Evolutionary conservation across 1,140 invertebrate genomes (phyloP).

Genomic region (Lepidurus packardi): DNA sequence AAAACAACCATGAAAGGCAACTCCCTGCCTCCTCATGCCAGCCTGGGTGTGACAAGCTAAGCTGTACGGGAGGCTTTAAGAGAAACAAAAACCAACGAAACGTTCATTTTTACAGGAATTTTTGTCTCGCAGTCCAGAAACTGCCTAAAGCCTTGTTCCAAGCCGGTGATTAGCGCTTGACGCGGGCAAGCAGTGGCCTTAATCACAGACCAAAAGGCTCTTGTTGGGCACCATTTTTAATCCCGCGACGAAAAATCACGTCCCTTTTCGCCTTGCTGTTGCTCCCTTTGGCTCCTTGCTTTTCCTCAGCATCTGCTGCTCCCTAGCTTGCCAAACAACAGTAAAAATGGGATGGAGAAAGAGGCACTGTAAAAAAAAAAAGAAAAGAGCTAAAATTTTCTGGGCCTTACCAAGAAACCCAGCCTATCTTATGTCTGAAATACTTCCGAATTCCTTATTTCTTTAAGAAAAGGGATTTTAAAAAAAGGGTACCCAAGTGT

Average conservation of each 20-base stretch:
- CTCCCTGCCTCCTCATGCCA: too few relatives aligned
- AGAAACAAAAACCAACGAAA: not conserved
- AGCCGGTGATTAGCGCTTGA: constrained; percentile 17
- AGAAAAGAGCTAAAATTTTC: too few relatives aligned
- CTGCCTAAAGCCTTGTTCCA: constrained; percentile 5
- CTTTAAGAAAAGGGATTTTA: not conserved
- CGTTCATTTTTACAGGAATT: not conserved
- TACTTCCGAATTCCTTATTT: not conserved
- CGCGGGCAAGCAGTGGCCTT: constrained; percentile 20
- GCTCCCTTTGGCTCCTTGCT: not conserved
- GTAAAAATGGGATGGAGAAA: not conserved
- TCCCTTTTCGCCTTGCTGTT: not conserved
- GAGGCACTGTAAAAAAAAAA: too few relatives aligned
- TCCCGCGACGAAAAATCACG: not conserved
- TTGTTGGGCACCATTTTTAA: not conserved
- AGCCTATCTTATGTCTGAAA: not conserved
- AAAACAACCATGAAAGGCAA: too few relatives aligned
- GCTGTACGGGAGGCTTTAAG: too few relatives aligned
- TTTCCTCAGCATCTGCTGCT: not conserved
- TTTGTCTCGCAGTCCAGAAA: not conserved
- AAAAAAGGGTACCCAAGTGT: not conserved
- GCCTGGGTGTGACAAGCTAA: too few relatives aligned
- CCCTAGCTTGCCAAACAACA: not conserved
- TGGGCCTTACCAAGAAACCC: too few relatives aligned
- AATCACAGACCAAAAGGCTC: not conserved